phyloP scores from a whole-genome alignment of 2,113 vertebrate genomes.

The Lepisosteus oculatus region DNA sequence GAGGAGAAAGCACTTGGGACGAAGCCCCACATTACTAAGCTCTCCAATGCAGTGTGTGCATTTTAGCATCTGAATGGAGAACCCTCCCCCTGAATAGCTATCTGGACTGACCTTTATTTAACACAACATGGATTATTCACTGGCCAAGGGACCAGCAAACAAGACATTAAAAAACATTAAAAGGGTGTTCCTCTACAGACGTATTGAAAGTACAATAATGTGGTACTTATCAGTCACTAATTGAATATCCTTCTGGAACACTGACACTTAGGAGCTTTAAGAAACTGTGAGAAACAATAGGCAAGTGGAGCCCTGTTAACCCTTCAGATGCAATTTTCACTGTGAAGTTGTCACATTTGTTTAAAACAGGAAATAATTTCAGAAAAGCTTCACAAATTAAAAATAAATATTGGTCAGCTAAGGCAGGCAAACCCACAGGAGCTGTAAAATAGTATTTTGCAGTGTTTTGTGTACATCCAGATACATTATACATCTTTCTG shows the following conservation, averaged over 20 bases:
- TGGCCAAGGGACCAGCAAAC: constrained; percentile 2
- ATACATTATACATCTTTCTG: too few relatives aligned
- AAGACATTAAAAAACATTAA: neutral
- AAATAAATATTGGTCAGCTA: too few relatives aligned
- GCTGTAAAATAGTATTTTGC: too few relatives aligned
- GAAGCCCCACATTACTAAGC: too few relatives aligned
- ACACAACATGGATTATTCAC: neutral
- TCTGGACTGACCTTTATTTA: neutral
- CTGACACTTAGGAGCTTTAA: neutral
- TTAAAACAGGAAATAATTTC: too few relatives aligned
- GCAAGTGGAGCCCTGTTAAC: too few relatives aligned
- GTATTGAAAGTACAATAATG: neutral
- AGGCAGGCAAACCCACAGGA: too few relatives aligned
- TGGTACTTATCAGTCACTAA: neutral
- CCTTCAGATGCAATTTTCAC: too few relatives aligned
- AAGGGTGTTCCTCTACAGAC: neutral
- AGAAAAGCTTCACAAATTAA: too few relatives aligned
- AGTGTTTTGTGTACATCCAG: too few relatives aligned
- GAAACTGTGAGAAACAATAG: neutral
- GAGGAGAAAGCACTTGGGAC: neutral
- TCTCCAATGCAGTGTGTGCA: neutral
- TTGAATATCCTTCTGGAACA: neutral
- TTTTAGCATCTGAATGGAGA: constrained; percentile 13
- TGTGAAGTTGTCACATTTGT: too few relatives aligned
- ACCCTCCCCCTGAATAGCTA: neutral